Evolutionary conservation across 2,888 invertebrate genomes (phyloP).

Genomic region (Norana najaformis): DNA sequence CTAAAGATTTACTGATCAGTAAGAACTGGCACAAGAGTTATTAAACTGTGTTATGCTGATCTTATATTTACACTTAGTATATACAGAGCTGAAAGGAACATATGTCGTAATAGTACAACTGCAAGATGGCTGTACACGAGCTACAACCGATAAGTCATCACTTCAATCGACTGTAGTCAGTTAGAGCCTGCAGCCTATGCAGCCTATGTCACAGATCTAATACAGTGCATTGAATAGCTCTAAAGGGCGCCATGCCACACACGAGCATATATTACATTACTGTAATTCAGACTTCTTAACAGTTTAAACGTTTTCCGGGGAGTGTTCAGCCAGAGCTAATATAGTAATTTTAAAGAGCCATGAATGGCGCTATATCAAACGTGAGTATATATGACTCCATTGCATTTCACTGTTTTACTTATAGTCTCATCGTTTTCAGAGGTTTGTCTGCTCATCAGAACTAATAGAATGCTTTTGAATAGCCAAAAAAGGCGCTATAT

Average conservation of each 20-base stretch:
- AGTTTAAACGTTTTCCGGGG: too few species aligned
- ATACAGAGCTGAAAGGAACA: not conserved
- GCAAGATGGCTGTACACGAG: not conserved
- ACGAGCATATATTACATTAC: not conserved
- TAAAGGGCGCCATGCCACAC: not conserved
- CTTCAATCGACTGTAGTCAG: not conserved
- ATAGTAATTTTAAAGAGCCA: too few species aligned
- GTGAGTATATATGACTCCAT: too few species aligned
- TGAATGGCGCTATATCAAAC: too few species aligned
- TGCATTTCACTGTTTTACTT: too few species aligned
- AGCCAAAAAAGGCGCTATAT: not conserved
- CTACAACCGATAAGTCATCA: too few species aligned
- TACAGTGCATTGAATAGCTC: not conserved
- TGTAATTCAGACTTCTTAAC: not conserved
- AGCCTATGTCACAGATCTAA: not conserved
- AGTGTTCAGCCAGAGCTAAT: too few species aligned
- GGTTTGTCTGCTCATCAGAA: too few species aligned
- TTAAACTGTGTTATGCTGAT: not conserved
- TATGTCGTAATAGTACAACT: not conserved
- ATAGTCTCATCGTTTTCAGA: too few species aligned
- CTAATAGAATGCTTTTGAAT: too few species aligned
- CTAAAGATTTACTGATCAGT: too few species aligned
- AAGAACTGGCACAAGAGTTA: too few species aligned
- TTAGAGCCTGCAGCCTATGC: not conserved
- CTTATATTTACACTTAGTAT: not conserved